These are phyloP conservation scores for Caenorhabditis zanzibari DNA, from an alignment of 2,888 invertebrate genomes.

Conservation along the genomic window DNA sequence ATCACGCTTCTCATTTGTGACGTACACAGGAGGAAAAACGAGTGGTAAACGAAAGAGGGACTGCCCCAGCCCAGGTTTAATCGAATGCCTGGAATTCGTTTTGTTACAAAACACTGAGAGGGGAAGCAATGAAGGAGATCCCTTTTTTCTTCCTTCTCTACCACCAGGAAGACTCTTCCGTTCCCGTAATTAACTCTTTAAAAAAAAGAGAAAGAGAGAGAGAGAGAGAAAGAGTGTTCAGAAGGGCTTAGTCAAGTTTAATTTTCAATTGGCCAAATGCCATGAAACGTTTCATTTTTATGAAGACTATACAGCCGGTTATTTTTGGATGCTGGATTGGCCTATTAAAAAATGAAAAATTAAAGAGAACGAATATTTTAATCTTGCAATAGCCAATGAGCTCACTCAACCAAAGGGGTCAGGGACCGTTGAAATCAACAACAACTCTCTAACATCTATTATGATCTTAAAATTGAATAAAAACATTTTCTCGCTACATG, in stretches of 20 bases:
- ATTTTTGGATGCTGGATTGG: conserved; percentile 16
- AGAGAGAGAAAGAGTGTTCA: conserved; percentile 37
- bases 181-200: conserved; percentile 44
- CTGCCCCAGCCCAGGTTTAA: conserved; percentile 59
- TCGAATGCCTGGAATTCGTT: conserved; percentile 64
- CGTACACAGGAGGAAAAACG: conserved; percentile 23
- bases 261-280: conserved; percentile 5
- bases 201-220: not conserved
- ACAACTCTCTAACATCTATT: no score
- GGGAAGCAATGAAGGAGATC: conserved; percentile 10
- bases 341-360: not conserved
- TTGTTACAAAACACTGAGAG: conserved; percentile 39
- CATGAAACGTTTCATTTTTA: conserved; percentile 48
- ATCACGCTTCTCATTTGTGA: conserved; percentile 59
- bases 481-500: not conserved
- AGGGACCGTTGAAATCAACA: no score
- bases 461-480: no score
- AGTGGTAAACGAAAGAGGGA: conserved; percentile 17
- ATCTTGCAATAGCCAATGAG: no score
- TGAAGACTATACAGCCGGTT: not conserved
- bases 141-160: conserved; percentile 2
- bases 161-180: conserved; percentile 21
- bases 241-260: conserved; percentile 37
- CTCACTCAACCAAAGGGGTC: no score
- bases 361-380: not conserved